Conservation (phyloP, 2,797 vertebrate species). For the Enteromius unitaeniatus region DNA sequence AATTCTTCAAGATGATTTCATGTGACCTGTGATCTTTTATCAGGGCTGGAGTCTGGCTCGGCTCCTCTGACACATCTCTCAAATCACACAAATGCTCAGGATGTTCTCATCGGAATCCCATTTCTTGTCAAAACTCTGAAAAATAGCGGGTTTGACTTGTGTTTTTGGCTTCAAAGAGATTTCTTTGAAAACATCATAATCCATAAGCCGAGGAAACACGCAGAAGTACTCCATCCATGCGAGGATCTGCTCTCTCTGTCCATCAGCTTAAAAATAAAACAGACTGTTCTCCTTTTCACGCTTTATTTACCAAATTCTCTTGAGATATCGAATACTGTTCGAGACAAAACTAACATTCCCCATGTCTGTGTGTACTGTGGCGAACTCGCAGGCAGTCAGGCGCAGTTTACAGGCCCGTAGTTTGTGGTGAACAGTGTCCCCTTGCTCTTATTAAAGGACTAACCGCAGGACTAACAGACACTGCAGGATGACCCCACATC, state of each 20-base stretch:
- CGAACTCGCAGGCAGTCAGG: slow-evolving; percentile 5
- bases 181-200: slow-evolving; percentile 75
- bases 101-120: slow-evolving; percentile 37
- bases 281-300: neutral
- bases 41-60: slow-evolving; percentile 30
- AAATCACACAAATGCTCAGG: slow-evolving; percentile 40
- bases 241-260: slow-evolving; percentile 50
- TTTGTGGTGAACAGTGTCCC: slow-evolving; percentile 41
- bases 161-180: slow-evolving; percentile 49
- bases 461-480: slow-evolving; percentile 52
- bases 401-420: slow-evolving; percentile 46
- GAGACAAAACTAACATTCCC: slow-evolving; percentile 12
- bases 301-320: slow-evolving; percentile 15
- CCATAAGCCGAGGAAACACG: slow-evolving; percentile 75
- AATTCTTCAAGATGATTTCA: slow-evolving; percentile 41
- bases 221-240: slow-evolving; percentile 62
- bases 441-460: slow-evolving; percentile 46
- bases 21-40: slow-evolving; percentile 48
- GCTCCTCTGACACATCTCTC: slow-evolving; percentile 33
- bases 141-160: slow-evolving; percentile 50
- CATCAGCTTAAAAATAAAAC: slow-evolving; percentile 32
- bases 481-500: slow-evolving; percentile 54
- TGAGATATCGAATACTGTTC: neutral
- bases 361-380: slow-evolving; percentile 16
- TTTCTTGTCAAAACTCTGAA: slow-evolving; percentile 40